phyloP scores from a whole-genome alignment of 2,113 vertebrate genomes.

The Probosciger aterrimus region DNA sequence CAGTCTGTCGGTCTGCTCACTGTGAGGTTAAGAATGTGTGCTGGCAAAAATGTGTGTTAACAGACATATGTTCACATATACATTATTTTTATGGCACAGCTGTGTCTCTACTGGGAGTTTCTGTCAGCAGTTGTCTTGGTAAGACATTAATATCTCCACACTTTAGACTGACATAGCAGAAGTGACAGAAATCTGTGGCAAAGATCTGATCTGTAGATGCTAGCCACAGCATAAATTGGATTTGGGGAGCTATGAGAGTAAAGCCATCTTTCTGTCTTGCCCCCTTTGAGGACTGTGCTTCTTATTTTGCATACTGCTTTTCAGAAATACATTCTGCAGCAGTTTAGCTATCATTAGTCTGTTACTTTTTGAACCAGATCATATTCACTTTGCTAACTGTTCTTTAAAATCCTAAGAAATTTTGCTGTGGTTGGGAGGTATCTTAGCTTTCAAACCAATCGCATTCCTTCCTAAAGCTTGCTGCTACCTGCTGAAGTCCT shows the following conservation, averaged over 20 bases:
- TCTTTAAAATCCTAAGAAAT: not conserved
- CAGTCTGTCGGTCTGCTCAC: not conserved
- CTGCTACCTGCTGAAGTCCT: not conserved
- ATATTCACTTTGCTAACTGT: not conserved
- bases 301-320: not conserved
- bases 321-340: not conserved
- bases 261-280: not conserved
- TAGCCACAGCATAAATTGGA: not conserved
- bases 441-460: not conserved
- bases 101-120: not conserved
- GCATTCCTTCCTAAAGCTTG: not conserved
- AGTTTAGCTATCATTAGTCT: not conserved
- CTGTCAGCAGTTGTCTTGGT: not conserved
- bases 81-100: not conserved
- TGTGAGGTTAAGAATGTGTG: not conserved
- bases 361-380: not conserved
- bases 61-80: not conserved
- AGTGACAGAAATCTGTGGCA: not conserved
- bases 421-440: not conserved
- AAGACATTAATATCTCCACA: not conserved
- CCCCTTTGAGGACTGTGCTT: not conserved
- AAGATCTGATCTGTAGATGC: not conserved
- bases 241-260: not conserved
- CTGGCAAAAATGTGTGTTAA: not conserved
- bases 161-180: not conserved